These are phyloP conservation scores for Anableps anableps DNA, from an alignment of 2,797 vertebrate genomes.

Conservation along the genomic window DNA sequence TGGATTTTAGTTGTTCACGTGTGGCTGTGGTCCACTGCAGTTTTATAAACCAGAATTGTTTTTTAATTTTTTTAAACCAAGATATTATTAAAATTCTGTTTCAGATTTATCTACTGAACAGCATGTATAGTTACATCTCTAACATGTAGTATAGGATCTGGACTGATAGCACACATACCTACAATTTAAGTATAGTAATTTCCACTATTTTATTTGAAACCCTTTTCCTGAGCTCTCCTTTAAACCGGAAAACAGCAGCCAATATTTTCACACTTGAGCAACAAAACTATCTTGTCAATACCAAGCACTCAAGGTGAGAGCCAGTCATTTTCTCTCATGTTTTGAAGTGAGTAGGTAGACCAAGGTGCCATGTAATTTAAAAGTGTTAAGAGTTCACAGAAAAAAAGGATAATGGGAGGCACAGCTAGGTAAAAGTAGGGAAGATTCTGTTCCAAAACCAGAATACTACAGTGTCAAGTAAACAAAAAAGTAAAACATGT, in stretches of 20 bases:
- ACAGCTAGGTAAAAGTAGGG: not conserved
- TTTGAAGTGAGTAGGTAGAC: not conserved
- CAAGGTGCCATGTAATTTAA: not conserved
- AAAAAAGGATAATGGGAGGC: not conserved
- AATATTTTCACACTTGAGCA: not conserved
- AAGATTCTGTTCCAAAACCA: not conserved
- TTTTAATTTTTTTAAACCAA: not conserved
- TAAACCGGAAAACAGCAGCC: not conserved
- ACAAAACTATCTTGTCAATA: not conserved
- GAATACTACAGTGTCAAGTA: not conserved
- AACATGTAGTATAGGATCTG: not conserved
- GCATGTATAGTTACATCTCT: not conserved
- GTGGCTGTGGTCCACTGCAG: too few relatives aligned
- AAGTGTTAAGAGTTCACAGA: not conserved
- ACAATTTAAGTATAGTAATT: not conserved
- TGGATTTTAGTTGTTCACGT: too few relatives aligned
- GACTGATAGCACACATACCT: not conserved
- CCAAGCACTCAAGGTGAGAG: not conserved
- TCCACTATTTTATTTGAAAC: not conserved
- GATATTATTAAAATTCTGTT: not conserved
- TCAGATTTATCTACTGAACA: not conserved
- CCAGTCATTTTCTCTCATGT: not conserved
- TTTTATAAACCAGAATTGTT: too few relatives aligned
- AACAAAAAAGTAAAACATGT: constrained; percentile 12
- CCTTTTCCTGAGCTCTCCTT: not conserved